Conservation (phyloP, 2,113 vertebrate species). For the Progne subis region DNA sequence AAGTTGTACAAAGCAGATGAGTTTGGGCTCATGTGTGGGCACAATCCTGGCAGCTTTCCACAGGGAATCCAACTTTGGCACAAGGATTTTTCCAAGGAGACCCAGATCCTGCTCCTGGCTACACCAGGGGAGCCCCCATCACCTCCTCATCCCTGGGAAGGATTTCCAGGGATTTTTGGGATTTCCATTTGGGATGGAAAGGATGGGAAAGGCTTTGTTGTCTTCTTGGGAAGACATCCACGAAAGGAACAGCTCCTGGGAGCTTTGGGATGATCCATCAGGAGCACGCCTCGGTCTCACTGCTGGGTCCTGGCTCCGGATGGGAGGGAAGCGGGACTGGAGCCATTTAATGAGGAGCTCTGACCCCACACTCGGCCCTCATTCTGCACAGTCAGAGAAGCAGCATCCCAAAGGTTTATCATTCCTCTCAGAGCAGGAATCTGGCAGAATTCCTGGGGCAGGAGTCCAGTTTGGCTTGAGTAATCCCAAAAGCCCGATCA, state of each 20-base stretch:
- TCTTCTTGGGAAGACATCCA: neutral
- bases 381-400: slow-evolving; percentile 21
- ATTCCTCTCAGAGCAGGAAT: slow-evolving; percentile 25
- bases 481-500: neutral
- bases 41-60: neutral
- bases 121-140: neutral
- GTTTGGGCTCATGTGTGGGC: neutral
- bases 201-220: neutral
- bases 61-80: neutral
- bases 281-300: neutral
- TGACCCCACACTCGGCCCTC: neutral
- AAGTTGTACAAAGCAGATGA: neutral
- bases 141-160: neutral
- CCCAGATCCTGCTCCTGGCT: neutral
- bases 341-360: neutral
- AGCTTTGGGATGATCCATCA: neutral
- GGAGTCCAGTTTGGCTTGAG: slow-evolving; percentile 34
- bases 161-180: too few species aligned
- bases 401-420: slow-evolving; percentile 45
- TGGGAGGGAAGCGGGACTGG: neutral
- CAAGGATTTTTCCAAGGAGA: neutral
- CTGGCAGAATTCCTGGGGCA: slow-evolving; percentile 5
- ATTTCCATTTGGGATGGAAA: neutral
- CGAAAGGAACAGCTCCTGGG: neutral
- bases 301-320: neutral